These are phyloP conservation scores for Datnioides undecimradiatus DNA, from an alignment of 2,113 vertebrate species.

Conservation along the genomic window DNA sequence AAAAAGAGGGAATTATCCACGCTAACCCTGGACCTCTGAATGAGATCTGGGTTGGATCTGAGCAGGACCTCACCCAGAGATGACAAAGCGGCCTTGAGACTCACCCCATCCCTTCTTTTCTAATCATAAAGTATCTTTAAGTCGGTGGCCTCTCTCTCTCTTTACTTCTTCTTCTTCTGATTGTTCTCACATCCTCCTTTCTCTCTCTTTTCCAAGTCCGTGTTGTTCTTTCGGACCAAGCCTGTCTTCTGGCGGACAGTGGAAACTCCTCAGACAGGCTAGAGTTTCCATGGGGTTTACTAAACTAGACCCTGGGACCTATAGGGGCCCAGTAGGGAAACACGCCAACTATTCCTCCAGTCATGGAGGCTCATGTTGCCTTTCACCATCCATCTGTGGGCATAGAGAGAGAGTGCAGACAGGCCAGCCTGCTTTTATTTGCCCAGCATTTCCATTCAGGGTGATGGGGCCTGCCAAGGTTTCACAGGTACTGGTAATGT, in stretches of 20 bases:
- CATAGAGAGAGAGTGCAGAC: conserved; percentile 82
- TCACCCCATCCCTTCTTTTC: conserved; percentile 17
- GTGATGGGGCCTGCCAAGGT: conserved; percentile 76
- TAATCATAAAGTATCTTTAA: conserved; percentile 55
- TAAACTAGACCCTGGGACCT: conserved; percentile 47
- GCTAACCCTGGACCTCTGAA: not conserved
- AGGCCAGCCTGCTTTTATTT: conserved; percentile 82
- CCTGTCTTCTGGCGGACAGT: conserved; percentile 52
- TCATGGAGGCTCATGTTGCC: conserved; percentile 74
- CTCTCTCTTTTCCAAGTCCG: not conserved
- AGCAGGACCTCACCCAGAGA: conserved; percentile 23
- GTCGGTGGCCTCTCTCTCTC: conserved; percentile 38
- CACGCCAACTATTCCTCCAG: conserved; percentile 61
- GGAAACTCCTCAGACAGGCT: conserved; percentile 67
- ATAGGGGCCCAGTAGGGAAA: conserved; percentile 65
- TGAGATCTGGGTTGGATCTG: conserved; percentile 44
- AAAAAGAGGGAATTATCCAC: conserved; percentile 44
- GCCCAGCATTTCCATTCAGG: conserved; percentile 81
- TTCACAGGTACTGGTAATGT: conserved; percentile 81
- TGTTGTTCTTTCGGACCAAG: conserved; percentile 33
- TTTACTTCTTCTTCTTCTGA: conserved; percentile 12
- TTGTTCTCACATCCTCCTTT: conserved; percentile 38
- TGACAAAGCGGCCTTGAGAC: conserved; percentile 11
- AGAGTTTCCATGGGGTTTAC: conserved; percentile 72
- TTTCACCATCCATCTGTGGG: conserved; percentile 82